Percentiles rank a stretch among this genome's conserved stretches.
These are phyloP conservation scores for Neomorphus geoffroyi DNA, from an alignment of 2,797 vertebrate genomes.

Conservation along the genomic window DNA sequence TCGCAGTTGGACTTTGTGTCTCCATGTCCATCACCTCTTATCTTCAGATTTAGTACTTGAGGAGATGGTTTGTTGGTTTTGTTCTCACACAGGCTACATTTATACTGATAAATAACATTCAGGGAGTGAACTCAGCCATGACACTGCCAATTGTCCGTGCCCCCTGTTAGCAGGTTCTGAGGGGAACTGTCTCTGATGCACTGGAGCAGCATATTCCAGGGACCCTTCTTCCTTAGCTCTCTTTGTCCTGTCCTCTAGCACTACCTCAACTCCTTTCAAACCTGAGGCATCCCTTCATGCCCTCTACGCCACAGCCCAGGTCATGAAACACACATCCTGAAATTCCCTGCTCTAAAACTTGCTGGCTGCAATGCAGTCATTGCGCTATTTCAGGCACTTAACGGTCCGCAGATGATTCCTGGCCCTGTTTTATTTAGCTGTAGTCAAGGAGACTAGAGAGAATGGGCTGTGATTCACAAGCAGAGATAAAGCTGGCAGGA, in stretches of 20 bases:
- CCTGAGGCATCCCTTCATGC: not conserved
- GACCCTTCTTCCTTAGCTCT: not conserved
- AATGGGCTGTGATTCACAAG: slow-evolving; percentile 27
- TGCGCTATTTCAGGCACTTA: not conserved
- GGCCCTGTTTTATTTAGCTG: slow-evolving; percentile 62
- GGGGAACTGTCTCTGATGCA: not conserved
- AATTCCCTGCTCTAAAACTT: not conserved
- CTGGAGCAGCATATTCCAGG: not conserved
- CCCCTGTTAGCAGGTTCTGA: no score
- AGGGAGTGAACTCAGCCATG: not conserved
- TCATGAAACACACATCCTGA: not conserved
- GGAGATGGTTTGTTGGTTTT: not conserved
- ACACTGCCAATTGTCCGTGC: not conserved
- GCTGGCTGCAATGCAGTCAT: not conserved
- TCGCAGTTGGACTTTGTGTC: not conserved
- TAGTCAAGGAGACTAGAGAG: slow-evolving; percentile 60
- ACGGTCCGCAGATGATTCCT: not conserved
- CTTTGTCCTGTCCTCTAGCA: not conserved
- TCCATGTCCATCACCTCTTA: not conserved
- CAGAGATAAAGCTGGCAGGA: slow-evolving; percentile 42
- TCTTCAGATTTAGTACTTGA: not conserved
- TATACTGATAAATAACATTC: not conserved
- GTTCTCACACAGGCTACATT: fast-evolving
- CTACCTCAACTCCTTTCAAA: fast-evolving
- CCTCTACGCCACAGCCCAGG: not conserved